These are phyloP conservation scores for Epistrophe grossulariae DNA, from an alignment of 2,888 invertebrate species.

Conservation along the genomic window DNA sequence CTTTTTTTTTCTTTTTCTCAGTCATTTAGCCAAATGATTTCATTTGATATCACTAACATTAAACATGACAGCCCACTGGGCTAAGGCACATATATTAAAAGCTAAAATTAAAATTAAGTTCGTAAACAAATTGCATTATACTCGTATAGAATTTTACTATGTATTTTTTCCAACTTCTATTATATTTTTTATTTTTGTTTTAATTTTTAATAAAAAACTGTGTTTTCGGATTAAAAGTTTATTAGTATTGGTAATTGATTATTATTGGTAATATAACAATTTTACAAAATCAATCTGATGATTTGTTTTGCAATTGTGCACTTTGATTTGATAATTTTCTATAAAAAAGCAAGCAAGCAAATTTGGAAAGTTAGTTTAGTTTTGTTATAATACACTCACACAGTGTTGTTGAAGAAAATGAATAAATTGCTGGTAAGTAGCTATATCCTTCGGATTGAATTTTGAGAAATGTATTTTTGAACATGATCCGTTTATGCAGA, in stretches of 20 bases:
- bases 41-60: not conserved
- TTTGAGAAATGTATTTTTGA: not conserved
- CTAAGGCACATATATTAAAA: not conserved
- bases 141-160: no score
- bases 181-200: not conserved
- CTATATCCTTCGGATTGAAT: not conserved
- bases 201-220: not conserved
- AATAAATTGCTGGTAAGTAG: conserved; percentile 44
- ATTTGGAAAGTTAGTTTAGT: conserved; percentile 19
- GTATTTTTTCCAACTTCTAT: not conserved
- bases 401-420: conserved; percentile 23
- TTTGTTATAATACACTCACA: not conserved
- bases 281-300: not conserved
- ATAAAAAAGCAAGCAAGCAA: conserved; percentile 47
- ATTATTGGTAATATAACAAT: not conserved
- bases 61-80: not conserved
- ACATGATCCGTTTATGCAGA: conserved; percentile 2
- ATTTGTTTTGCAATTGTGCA: not conserved
- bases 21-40: not conserved
- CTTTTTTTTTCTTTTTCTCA: not conserved
- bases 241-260: not conserved
- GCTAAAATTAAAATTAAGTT: not conserved
- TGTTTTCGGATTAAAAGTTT: not conserved
- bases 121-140: not conserved
- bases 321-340: not conserved